These are phyloP conservation scores for Echiichthys vipera DNA, from an alignment of 2,797 vertebrate species.

Conservation along the genomic window DNA sequence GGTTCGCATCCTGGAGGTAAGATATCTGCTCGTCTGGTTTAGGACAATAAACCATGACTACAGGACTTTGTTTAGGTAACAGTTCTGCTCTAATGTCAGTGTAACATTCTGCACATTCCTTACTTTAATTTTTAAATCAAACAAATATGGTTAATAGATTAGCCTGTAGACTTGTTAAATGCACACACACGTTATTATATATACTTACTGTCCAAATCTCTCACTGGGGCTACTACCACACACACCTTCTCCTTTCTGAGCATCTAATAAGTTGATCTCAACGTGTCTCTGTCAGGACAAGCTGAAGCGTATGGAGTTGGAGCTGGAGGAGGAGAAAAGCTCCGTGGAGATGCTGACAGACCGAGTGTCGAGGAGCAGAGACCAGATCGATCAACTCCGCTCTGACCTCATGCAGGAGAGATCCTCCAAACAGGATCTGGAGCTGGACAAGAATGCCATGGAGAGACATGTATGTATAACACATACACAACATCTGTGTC, in stretches of 20 bases:
- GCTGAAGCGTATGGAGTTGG: slow-evolving; percentile 88
- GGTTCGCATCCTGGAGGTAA: slow-evolving; percentile 82
- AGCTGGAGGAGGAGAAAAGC: slow-evolving; percentile 93
- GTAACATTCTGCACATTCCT: not conserved
- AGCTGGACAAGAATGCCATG: slow-evolving; percentile 94
- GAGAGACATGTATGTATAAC: slow-evolving; percentile 84
- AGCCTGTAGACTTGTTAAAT: not conserved
- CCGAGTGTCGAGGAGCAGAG: slow-evolving; percentile 89
- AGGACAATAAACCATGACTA: slow-evolving; percentile 6
- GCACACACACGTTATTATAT: not conserved
- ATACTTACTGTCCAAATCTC: not conserved
- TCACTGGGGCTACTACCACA: not conserved
- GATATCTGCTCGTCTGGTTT: not conserved
- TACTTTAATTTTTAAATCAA: not conserved
- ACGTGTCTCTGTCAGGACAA: slow-evolving; percentile 86
- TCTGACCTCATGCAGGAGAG: slow-evolving; percentile 95
- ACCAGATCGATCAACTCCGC: slow-evolving; percentile 95
- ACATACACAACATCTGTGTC: not conserved
- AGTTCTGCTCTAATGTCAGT: not conserved
- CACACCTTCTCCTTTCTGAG: not conserved
- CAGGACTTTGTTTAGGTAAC: slow-evolving; percentile 11
- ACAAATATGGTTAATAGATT: not conserved
- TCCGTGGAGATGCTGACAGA: slow-evolving; percentile 91
- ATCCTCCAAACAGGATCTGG: slow-evolving; percentile 92
- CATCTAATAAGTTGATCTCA: not conserved